These are phyloP conservation scores for Uropetala carovei DNA, from an alignment of 2,888 invertebrate genomes.

Conservation along the genomic window DNA sequence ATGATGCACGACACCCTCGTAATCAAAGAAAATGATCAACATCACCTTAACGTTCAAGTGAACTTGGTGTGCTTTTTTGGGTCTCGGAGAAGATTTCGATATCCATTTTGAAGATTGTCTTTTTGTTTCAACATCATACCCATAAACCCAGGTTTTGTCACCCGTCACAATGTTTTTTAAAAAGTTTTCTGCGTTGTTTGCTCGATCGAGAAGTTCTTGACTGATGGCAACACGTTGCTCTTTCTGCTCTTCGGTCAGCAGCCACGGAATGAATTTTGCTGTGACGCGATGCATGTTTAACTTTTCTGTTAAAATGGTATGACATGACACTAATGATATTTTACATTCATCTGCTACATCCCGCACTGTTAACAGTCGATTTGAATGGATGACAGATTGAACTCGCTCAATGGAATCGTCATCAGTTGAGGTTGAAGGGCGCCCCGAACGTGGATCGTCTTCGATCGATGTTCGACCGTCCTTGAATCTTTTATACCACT, in stretches of 20 bases:
- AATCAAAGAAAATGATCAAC: no score
- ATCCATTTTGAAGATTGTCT: no score
- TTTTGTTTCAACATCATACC: no score
- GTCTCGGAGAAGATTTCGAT: no score
- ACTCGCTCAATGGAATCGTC: not conserved
- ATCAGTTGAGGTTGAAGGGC: not conserved
- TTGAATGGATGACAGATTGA: not conserved
- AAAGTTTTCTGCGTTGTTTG: not conserved
- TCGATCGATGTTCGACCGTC: not conserved
- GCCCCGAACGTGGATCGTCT: not conserved
- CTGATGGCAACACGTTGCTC: not conserved
- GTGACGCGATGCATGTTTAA: not conserved
- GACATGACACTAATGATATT: not conserved
- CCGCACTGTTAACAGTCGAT: not conserved
- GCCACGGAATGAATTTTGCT: not conserved
- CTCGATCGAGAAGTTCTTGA: not conserved
- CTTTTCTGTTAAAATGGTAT: not conserved
- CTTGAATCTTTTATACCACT: not conserved
- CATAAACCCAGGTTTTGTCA: no score
- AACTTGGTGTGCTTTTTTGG: no score
- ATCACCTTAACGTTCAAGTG: no score
- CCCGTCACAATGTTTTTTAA: no score
- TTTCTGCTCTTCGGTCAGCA: conserved; percentile 1
- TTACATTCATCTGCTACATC: not conserved
- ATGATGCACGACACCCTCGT: no score